phyloP scores from a whole-genome alignment of 2,888 invertebrate species.

The Philereme transversata region DNA sequence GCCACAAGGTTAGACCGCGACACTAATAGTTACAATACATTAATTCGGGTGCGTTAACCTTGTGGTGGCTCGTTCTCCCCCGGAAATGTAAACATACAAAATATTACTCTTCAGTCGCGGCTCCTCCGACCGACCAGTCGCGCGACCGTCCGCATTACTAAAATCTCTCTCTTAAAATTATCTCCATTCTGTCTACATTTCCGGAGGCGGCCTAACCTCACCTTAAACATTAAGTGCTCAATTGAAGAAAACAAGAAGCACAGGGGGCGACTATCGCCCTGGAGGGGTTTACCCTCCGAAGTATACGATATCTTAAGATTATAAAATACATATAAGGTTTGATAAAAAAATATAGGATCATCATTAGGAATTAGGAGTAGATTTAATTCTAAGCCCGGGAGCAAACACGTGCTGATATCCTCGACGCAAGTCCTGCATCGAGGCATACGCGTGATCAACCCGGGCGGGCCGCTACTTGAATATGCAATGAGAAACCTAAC shows the following conservation, averaged over 20 bases:
- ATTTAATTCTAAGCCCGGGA: constrained; percentile 58
- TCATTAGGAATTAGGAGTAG: constrained; percentile 75
- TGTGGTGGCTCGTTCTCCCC: constrained; percentile 52
- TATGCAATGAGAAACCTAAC: constrained; percentile 50
- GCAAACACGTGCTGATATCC: constrained; percentile 39
- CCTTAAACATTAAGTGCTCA: constrained; percentile 51
- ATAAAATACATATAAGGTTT: constrained; percentile 70
- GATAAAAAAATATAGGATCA: constrained; percentile 79
- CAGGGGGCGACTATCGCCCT: constrained; percentile 71
- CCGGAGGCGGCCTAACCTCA: constrained; percentile 53
- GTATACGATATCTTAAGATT: constrained; percentile 76
- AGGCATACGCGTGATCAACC: constrained; percentile 39
- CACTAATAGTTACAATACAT: constrained; percentile 52
- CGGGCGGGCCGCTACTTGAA: constrained; percentile 56
- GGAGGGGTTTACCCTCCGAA: constrained; percentile 62
- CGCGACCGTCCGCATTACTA: constrained; percentile 12
- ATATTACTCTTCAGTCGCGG: constrained; percentile 20
- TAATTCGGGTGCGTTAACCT: constrained; percentile 65
- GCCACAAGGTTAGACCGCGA: constrained; percentile 51
- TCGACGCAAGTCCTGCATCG: not conserved
- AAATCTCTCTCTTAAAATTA: constrained; percentile 52
- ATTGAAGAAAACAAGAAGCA: constrained; percentile 81
- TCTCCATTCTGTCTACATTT: constrained; percentile 51
- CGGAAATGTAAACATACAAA: constrained; percentile 53
- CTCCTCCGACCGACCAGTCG: not conserved